Evolutionary conservation across 2,797 vertebrate genomes (phyloP).

Genomic region (Pristis pectinata): DNA sequence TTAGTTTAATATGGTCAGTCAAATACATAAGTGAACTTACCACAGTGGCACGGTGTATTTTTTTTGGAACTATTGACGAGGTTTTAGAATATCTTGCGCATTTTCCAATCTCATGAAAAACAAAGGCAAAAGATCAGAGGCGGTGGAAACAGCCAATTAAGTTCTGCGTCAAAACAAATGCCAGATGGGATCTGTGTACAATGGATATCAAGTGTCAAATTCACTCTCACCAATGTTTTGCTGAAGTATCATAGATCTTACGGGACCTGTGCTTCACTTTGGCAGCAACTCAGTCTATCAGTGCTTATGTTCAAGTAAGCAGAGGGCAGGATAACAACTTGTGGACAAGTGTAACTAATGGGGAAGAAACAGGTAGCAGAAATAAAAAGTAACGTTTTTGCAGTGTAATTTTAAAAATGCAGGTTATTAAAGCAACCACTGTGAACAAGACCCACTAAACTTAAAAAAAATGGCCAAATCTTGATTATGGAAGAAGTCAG

Average conservation of each 20-base stretch:
- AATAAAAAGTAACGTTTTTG: neutral
- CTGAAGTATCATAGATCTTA: neutral
- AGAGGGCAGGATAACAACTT: neutral
- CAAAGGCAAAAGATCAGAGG: neutral
- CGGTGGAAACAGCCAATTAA: neutral
- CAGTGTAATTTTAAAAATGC: neutral
- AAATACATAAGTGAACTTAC: too few species aligned
- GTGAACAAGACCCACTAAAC: neutral
- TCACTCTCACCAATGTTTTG: neutral
- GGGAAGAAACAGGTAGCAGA: neutral
- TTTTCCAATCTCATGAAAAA: neutral
- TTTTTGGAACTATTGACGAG: neutral
- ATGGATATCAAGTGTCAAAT: neutral
- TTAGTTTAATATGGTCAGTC: too few species aligned
- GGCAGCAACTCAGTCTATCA: neutral
- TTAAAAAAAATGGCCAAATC: neutral
- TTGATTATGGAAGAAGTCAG: neutral
- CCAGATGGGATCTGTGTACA: neutral
- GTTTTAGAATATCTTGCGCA: neutral
- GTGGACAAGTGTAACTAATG: neutral
- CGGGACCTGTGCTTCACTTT: neutral
- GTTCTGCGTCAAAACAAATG: slow-evolving; percentile 8
- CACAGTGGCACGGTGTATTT: neutral
- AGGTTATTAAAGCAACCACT: neutral
- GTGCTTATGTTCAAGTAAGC: neutral